phyloP scores from a whole-genome alignment of 2,113 vertebrate genomes.

The Phyllostomus discolor region DNA sequence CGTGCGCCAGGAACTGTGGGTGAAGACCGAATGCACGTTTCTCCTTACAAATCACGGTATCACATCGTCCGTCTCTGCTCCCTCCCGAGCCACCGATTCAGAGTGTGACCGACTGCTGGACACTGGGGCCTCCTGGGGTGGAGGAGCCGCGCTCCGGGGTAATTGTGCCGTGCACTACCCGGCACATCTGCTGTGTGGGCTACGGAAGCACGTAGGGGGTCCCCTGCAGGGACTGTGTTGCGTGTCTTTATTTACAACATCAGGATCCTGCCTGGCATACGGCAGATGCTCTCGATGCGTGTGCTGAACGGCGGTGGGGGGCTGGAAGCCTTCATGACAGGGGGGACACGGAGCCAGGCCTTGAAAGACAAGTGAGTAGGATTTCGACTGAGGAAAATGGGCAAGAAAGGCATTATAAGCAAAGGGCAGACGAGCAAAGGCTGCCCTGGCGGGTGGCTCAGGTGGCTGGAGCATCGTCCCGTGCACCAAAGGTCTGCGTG shows the following conservation, averaged over 20 bases:
- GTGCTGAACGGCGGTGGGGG: background rate
- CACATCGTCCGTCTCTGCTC: background rate
- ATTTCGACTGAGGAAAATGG: background rate
- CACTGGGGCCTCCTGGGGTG: background rate
- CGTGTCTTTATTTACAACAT: background rate
- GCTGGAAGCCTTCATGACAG: background rate
- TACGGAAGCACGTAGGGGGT: background rate
- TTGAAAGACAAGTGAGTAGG: background rate
- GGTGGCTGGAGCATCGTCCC: too few species aligned
- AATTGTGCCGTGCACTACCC: background rate
- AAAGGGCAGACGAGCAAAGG: background rate
- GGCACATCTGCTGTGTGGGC: background rate
- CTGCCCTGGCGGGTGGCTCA: too few species aligned
- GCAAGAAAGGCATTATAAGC: background rate
- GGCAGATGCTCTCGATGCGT: background rate
- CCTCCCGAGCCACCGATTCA: background rate
- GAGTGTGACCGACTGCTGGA: background rate
- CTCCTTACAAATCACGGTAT: too few species aligned
- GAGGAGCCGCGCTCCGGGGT: background rate
- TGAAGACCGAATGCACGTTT: background rate
- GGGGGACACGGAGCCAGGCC: background rate
- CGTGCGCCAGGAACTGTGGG: background rate
- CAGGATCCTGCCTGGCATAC: background rate
- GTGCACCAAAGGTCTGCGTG: too few species aligned
- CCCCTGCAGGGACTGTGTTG: background rate